Percentiles rank a stretch among this genome's conserved stretches.
phyloP scores from a whole-genome alignment of 2,888 invertebrate species.

The Drosophila austrosaltans region DNA sequence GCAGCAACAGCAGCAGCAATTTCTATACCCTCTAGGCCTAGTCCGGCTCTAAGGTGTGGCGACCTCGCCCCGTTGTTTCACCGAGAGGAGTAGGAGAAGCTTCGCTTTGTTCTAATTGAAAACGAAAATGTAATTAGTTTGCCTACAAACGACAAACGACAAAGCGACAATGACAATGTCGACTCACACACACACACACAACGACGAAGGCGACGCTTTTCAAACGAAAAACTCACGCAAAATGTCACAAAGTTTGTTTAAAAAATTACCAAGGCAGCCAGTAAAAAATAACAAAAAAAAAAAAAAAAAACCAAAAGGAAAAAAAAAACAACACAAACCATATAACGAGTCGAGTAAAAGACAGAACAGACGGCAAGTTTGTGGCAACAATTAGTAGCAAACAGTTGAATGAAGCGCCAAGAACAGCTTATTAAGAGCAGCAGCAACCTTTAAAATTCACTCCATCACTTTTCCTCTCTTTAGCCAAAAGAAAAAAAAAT shows the following conservation, averaged over 20 bases:
- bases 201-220: conserved; percentile 46
- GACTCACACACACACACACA: conserved; percentile 2
- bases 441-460: conserved; percentile 4
- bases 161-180: conserved; percentile 8
- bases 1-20: conserved; percentile 5
- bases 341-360: conserved; percentile 7
- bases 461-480: neutral
- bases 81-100: conserved; percentile 19
- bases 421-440: conserved; percentile 19
- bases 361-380: conserved; percentile 22
- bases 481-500: neutral
- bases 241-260: conserved; percentile 65
- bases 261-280: conserved; percentile 62
- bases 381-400: conserved; percentile 56
- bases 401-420: conserved; percentile 41
- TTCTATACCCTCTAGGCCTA: conserved; percentile 7
- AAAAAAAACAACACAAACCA: neutral
- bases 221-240: conserved; percentile 57
- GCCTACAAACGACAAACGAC: conserved; percentile 48
- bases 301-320: neutral
- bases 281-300: neutral
- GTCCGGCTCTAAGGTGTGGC: conserved; percentile 12
- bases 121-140: conserved; percentile 68
- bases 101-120: conserved; percentile 65
- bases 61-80: conserved; percentile 10